Base-by-base conservation (phyloP, 2,797 vertebrate genomes). In the Avahi laniger region DNA sequence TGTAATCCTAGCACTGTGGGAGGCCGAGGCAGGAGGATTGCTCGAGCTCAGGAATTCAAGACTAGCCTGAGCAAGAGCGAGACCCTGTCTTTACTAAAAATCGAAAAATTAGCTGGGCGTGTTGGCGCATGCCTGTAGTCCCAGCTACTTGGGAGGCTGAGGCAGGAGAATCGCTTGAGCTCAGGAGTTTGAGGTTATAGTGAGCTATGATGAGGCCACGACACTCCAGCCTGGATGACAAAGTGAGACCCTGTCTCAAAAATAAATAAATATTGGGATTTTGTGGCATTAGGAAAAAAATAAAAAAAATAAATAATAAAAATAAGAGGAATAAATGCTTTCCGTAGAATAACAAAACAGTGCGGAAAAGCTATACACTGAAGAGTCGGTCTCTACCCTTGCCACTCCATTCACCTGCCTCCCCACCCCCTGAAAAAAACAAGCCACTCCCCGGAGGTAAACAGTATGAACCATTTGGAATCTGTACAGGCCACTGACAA, bases 311-410 rank as follows among this genome's bases (percentile, higher is more conserved):
- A 35, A 13, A 8, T 7, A 78, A 65, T 59, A 59, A 59, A 94
- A 89, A 72, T n/a, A n/a, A 81, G 24, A 93, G 59, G 81, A 87
- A 69, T 85, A 76, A 67, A 9, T 95, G 63, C 50, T 91, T 91
- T 83, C 69, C 89, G 4, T 79, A 46, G 90, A 91, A 48, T 54
- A 50, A 61, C 67, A 30, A 41, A 65, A 46, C 5, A 52, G 24
- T 54, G 28, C 5, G 84, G 72, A 72, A 90, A 91, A 43, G n/a
- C 80, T 70, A 24, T 33, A 59, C 94, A 92, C 52, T 93, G 78
- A 81, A 83, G 61, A 80, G 41, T 30, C 35, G 48, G 11, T 59
- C 17, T 92, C 65, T 33, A 38, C 4, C 5, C 41, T 17, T 7
- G 24, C 41, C 17, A 72, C 24, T 22, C 67, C 50, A 13, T 13